Evolutionary conservation across 2,113 vertebrate genomes (phyloP).

Genomic region (Polyodon spathula): DNA sequence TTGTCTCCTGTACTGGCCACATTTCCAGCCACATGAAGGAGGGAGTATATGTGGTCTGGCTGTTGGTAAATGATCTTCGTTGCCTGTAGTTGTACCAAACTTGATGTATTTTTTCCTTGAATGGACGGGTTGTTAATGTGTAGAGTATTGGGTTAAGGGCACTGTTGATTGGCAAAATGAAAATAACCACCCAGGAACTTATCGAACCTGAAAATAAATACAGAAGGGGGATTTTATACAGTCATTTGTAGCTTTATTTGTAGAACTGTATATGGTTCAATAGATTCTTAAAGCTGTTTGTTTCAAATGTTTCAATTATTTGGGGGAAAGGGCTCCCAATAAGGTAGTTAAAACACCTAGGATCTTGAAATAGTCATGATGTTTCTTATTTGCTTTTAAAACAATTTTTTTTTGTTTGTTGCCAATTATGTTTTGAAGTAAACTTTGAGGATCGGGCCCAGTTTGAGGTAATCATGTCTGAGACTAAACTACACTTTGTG

Average conservation of each 20-base stretch:
- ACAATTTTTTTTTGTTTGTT: no score
- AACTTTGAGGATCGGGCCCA: no score
- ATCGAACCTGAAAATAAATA: slow-evolving; percentile 66
- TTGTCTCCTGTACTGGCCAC: slow-evolving; percentile 73
- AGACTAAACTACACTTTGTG: no score
- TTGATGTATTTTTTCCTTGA: slow-evolving; percentile 89
- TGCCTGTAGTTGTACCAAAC: slow-evolving; percentile 85
- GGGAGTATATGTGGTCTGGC: slow-evolving; percentile 53
- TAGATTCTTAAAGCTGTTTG: no score
- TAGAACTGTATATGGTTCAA: not conserved
- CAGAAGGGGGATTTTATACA: not conserved
- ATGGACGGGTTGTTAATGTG: slow-evolving; percentile 89
- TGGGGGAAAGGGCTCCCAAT: no score
- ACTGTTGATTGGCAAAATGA: slow-evolving; percentile 94
- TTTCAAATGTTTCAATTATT: no score
- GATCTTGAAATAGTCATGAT: no score
- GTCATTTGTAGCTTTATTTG: not conserved
- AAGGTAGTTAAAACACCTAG: no score
- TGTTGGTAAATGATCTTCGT: slow-evolving; percentile 54
- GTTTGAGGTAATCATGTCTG: no score
- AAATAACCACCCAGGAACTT: slow-evolving; percentile 94
- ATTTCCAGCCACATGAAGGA: slow-evolving; percentile 84
- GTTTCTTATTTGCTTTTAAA: no score
- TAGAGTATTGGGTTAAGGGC: slow-evolving; percentile 94
- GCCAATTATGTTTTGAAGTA: no score